These are phyloP conservation scores for Fistularia commersonii DNA, from an alignment of 2,797 vertebrate genomes.

Conservation along the genomic window DNA sequence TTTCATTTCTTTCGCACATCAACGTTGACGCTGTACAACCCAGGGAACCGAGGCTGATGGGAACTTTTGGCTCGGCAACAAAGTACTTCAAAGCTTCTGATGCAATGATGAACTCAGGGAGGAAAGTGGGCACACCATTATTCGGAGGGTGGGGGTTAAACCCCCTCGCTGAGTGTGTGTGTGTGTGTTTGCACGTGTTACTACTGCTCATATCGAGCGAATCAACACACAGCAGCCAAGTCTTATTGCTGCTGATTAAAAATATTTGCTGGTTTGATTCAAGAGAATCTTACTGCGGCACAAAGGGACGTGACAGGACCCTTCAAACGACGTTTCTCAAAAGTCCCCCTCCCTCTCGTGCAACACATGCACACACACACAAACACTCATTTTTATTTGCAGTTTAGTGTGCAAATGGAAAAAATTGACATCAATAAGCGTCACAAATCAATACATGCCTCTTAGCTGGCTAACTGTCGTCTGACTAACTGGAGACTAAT, in stretches of 20 bases:
- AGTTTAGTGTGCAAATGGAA: slow-evolving; percentile 41
- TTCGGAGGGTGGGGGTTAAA: too few species aligned
- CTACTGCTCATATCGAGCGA: too few species aligned
- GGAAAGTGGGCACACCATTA: slow-evolving; percentile 46
- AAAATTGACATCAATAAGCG: slow-evolving; percentile 41
- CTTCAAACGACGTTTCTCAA: slow-evolving; percentile 21
- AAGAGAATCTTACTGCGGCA: slow-evolving; percentile 34
- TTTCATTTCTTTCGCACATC: slow-evolving; percentile 10
- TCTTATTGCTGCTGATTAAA: slow-evolving; percentile 38
- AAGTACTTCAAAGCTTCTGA: slow-evolving; percentile 58
- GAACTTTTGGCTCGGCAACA: slow-evolving; percentile 20
- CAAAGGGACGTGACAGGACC: slow-evolving; percentile 1
- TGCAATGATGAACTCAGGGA: slow-evolving; percentile 46
- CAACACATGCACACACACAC: slow-evolving; percentile 1
- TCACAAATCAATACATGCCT: slow-evolving; percentile 66
- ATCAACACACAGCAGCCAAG: slow-evolving; percentile 11
- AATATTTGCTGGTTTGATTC: slow-evolving; percentile 60
- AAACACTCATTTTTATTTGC: slow-evolving; percentile 20
- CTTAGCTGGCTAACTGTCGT: slow-evolving; percentile 62
- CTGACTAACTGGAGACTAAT: slow-evolving; percentile 68
- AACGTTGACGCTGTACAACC: slow-evolving; percentile 4
- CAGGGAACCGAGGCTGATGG: slow-evolving; percentile 20
- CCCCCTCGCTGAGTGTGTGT: slow-evolving; percentile 8
- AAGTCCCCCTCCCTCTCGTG: too few species aligned
- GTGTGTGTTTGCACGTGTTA: slow-evolving; percentile 11